Evolutionary conservation across 2,797 vertebrate species (phyloP).

Genomic region (Neosilurus mollespiculum): DNA sequence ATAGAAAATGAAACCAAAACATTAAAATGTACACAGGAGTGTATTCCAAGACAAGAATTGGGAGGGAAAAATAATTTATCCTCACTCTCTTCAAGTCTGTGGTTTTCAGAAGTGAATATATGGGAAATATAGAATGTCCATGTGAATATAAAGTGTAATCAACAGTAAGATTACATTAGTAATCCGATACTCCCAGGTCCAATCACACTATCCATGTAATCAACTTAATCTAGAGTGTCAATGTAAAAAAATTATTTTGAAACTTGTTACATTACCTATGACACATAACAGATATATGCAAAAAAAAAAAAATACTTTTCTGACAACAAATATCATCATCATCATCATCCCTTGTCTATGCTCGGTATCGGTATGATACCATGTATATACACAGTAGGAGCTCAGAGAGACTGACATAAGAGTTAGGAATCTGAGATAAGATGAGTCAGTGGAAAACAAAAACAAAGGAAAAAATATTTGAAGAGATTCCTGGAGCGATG

Average conservation of each 20-base stretch:
- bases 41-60: neutral
- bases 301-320: too few relatives aligned
- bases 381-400: neutral
- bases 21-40: neutral
- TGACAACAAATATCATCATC: too few relatives aligned
- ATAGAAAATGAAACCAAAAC: neutral
- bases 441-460: neutral
- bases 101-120: neutral
- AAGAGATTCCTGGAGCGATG: constrained; percentile 20
- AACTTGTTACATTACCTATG: neutral
- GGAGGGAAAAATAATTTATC: neutral
- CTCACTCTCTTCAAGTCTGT: neutral
- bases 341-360: neutral
- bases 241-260: neutral
- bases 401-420: neutral
- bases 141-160: neutral
- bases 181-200: neutral
- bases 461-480: neutral
- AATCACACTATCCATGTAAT: neutral
- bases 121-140: neutral
- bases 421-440: neutral
- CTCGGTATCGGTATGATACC: neutral
- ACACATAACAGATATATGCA: too few relatives aligned
- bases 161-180: neutral
- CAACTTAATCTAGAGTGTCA: neutral